Percentiles rank a stretch among this genome's conserved stretches.
Evolutionary conservation across 2,797 vertebrate species (phyloP).

Genomic region (Cyclopterus lumpus): DNA sequence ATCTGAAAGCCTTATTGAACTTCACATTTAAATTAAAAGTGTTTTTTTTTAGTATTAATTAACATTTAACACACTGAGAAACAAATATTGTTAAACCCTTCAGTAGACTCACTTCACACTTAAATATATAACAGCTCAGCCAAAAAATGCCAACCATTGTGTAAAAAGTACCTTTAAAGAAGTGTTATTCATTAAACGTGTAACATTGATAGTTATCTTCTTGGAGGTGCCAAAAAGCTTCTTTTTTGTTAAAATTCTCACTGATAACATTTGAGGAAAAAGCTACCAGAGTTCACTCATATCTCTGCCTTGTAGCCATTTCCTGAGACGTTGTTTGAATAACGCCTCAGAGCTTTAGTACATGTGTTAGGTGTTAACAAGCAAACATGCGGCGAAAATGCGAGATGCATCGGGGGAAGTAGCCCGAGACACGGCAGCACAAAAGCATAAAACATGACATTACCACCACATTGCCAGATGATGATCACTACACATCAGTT

Average conservation of each 20-base stretch:
- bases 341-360: slow-evolving; percentile 81
- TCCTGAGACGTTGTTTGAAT: slow-evolving; percentile 83
- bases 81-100: slow-evolving; percentile 4
- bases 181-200: slow-evolving; percentile 90
- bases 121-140: slow-evolving; percentile 68
- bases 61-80: not conserved
- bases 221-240: slow-evolving; percentile 75
- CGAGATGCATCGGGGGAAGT: slow-evolving; percentile 62
- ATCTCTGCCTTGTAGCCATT: slow-evolving; percentile 84
- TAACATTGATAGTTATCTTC: slow-evolving; percentile 78
- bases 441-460: slow-evolving; percentile 50
- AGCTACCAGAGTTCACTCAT: slow-evolving; percentile 84
- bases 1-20: not conserved
- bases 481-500: slow-evolving; percentile 39
- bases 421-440: slow-evolving; percentile 34
- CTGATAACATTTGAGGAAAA: slow-evolving; percentile 87
- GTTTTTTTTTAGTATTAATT: not conserved
- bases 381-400: slow-evolving; percentile 80
- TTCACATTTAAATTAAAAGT: not conserved
- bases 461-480: slow-evolving; percentile 17
- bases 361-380: slow-evolving; percentile 89
- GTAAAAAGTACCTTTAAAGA: slow-evolving; percentile 72
- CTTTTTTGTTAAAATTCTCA: slow-evolving; percentile 53
- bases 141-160: slow-evolving; percentile 48
- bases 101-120: not conserved